phyloP scores from a whole-genome alignment of 2,888 invertebrate genomes.

The Allygus modestus region DNA sequence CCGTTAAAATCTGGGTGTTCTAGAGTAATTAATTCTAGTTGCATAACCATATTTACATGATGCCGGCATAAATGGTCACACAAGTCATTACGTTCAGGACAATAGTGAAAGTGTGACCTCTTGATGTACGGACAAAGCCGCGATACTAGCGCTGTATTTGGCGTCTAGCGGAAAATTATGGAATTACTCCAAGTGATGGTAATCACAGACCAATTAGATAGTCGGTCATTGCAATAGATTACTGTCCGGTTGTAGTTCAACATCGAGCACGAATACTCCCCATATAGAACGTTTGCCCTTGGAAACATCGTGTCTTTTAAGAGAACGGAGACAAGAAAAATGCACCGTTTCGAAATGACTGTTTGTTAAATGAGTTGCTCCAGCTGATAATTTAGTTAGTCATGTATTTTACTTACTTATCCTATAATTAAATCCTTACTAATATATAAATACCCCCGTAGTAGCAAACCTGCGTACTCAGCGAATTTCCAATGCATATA shows the following conservation, averaged over 20 bases:
- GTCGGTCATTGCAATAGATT: slow-evolving; percentile 8
- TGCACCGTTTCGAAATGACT: background rate
- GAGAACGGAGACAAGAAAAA: background rate
- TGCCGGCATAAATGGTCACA: slow-evolving; percentile 14
- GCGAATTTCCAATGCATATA: no score
- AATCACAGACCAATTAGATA: slow-evolving; percentile 17
- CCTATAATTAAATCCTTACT: no score
- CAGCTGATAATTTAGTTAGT: no score
- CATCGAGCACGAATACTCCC: background rate
- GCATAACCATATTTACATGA: slow-evolving; percentile 21
- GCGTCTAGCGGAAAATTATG: slow-evolving; percentile 11
- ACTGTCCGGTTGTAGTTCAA: background rate
- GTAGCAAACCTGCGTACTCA: no score
- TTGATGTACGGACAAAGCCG: background rate
- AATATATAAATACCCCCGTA: no score
- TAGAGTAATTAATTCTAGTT: background rate
- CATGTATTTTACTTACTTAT: no score
- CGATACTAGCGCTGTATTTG: slow-evolving; percentile 34
- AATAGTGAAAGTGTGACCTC: slow-evolving; percentile 11
- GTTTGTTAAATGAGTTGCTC: background rate
- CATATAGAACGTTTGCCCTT: background rate
- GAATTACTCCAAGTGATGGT: background rate
- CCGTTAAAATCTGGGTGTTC: background rate
- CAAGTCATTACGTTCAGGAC: background rate
- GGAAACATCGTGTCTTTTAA: background rate